Conservation (phyloP, 1,140 invertebrate genomes). For the Acyrthosiphon pisum region DNA sequence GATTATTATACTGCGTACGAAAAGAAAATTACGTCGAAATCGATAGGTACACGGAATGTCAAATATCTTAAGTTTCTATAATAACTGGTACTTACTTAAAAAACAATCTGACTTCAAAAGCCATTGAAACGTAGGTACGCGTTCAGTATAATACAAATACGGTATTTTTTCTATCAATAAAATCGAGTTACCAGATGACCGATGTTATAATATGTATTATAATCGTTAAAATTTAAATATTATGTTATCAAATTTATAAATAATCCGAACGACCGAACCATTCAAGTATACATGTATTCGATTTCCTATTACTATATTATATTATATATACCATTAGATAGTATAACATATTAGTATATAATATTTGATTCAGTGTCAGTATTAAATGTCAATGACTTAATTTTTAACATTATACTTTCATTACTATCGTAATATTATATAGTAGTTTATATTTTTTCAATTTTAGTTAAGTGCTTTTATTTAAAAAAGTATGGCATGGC, state of each 20-base stretch:
- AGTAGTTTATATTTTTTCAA: not conserved
- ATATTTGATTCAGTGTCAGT: not conserved
- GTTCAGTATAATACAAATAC: not conserved
- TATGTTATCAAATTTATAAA: not conserved
- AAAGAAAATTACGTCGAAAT: constrained; percentile 22
- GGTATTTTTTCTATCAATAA: not conserved
- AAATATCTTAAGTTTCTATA: not conserved
- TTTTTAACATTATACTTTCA: not conserved
- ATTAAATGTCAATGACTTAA: not conserved
- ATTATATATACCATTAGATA: not conserved
- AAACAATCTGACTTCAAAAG: not conserved
- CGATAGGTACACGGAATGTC: not conserved
- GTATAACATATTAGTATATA: too few relatives aligned
- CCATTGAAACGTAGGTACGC: not conserved
- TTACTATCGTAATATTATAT: not conserved
- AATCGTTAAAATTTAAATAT: not conserved
- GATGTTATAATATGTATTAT: not conserved
- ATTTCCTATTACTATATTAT: not conserved
- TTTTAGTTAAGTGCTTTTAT: too few relatives aligned
- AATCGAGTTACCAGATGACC: not conserved
- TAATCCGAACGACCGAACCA: not conserved
- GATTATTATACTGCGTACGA: not conserved
- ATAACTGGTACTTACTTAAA: not conserved
- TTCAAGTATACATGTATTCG: not conserved
- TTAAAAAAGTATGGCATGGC: not conserved